Evolutionary conservation across 2,888 invertebrate genomes (phyloP).

Genomic region (Eupithecia insigniata): DNA sequence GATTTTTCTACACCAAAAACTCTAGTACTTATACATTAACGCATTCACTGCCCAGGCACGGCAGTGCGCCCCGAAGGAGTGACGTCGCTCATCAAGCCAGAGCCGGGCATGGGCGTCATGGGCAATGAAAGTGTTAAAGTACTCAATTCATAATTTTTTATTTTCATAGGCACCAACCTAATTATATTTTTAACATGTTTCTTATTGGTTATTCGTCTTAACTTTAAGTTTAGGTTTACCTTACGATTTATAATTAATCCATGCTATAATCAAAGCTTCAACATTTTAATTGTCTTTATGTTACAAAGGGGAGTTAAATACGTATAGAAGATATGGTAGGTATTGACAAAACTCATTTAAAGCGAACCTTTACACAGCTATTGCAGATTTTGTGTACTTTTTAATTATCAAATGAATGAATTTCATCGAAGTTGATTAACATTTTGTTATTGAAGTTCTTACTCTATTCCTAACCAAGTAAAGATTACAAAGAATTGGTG

Average conservation of each 20-base stretch:
- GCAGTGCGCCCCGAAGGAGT: too few species aligned
- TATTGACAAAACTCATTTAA: background rate
- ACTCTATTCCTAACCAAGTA: background rate
- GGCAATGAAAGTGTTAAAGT: background rate
- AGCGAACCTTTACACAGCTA: background rate
- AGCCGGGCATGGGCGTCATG: too few species aligned
- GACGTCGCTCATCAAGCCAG: too few species aligned
- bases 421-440: background rate
- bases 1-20: background rate
- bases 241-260: background rate
- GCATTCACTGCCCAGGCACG: too few species aligned
- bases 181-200: too few species aligned
- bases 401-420: background rate
- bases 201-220: background rate
- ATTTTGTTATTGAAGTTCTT: background rate
- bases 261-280: background rate
- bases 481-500: background rate
- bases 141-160: too few species aligned
- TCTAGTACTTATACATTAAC: too few species aligned
- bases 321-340: too few species aligned
- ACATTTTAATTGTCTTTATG: background rate
- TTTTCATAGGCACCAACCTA: too few species aligned
- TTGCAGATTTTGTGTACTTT: background rate
- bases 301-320: background rate
- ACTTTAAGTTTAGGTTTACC: background rate